These are phyloP conservation scores for Yoshiicerus persimilis DNA, from an alignment of 1,140 invertebrate species.

Conservation along the genomic window DNA sequence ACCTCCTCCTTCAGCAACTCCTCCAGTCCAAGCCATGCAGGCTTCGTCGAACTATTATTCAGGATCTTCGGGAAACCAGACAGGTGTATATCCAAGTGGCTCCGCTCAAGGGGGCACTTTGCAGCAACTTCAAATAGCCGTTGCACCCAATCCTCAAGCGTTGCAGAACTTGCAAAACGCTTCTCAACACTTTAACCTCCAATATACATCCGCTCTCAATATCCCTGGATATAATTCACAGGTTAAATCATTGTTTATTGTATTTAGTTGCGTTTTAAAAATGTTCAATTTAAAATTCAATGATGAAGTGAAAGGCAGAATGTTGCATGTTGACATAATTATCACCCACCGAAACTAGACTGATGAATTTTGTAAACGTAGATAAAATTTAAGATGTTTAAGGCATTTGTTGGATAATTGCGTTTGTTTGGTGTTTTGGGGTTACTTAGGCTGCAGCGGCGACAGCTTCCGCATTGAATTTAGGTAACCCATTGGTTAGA, in stretches of 20 bases:
- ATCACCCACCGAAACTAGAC: not conserved
- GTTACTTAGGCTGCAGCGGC: constrained; percentile 27
- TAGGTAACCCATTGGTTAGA: constrained; percentile 24
- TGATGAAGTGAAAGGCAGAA: not conserved
- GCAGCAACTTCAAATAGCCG: constrained; percentile 34
- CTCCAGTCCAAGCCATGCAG: constrained; percentile 41
- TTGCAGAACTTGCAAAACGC: constrained; percentile 24
- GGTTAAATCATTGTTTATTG: not conserved
- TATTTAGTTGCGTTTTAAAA: not conserved
- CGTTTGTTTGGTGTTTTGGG: not conserved
- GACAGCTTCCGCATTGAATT: constrained; percentile 33
- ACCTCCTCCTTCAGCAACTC: constrained; percentile 38
- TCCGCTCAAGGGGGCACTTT: constrained; percentile 1
- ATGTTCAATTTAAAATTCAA: not conserved
- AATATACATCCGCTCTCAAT: not conserved
- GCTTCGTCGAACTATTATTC: constrained; percentile 34
- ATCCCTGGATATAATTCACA: constrained; percentile 33
- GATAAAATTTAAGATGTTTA: not conserved
- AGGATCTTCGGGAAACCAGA: constrained; percentile 24
- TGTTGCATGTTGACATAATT: not conserved
- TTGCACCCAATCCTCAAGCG: constrained; percentile 24
- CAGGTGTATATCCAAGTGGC: constrained; percentile 27
- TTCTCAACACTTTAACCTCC: not conserved
- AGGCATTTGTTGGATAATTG: not conserved
- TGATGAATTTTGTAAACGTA: not conserved